Conservation (phyloP, 2,888 invertebrate species). For the Ommatoiulus sabulosus region DNA sequence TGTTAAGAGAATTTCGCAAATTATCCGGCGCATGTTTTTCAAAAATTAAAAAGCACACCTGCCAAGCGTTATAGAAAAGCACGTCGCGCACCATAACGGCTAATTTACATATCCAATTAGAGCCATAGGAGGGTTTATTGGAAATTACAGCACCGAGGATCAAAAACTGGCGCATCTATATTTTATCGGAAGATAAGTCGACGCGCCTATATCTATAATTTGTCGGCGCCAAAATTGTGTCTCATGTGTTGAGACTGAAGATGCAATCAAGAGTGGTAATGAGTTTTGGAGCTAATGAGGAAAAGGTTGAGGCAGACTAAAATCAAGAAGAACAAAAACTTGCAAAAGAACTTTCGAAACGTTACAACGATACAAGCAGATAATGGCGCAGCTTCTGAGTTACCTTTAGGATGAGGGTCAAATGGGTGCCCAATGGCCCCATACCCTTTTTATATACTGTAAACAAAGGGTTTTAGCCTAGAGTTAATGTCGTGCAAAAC, state of each 20-base stretch:
- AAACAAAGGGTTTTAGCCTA: no score
- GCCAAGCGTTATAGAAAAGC: not conserved
- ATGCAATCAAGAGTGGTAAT: slow-evolving; percentile 19
- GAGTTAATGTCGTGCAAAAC: no score
- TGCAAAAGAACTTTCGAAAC: not conserved
- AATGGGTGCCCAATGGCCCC: not conserved
- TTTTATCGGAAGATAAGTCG: not conserved
- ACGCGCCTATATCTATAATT: not conserved
- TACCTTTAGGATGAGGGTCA: not conserved
- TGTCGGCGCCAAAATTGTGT: not conserved
- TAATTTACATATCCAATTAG: slow-evolving; percentile 47
- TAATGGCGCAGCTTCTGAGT: not conserved
- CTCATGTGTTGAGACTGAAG: slow-evolving; percentile 8
- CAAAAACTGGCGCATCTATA: not conserved
- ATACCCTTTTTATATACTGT: no score
- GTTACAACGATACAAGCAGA: not conserved
- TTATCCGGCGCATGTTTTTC: not conserved
- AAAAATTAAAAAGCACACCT: slow-evolving; percentile 33
- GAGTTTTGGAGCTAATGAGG: slow-evolving; percentile 20
- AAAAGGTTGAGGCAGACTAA: not conserved
- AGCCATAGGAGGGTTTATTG: not conserved
- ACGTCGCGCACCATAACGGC: not conserved
- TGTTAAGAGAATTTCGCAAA: not conserved
- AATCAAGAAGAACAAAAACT: not conserved
- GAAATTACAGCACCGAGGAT: not conserved